Conservation (phyloP, 2,113 vertebrate genomes). For the Hemiprocne comata region DNA sequence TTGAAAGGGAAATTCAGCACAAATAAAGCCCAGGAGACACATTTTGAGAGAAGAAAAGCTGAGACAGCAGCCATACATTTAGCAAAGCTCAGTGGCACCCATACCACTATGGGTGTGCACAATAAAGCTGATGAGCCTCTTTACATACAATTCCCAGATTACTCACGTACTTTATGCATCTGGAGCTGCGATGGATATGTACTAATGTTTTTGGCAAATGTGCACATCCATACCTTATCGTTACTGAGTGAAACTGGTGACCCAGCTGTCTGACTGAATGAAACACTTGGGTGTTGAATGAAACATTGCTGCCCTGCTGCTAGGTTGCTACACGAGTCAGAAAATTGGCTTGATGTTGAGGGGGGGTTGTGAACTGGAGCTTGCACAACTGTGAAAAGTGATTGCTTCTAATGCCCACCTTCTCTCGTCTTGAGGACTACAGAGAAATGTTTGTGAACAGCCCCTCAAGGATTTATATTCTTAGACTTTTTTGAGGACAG, state of each 20-base stretch:
- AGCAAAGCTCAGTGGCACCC: background rate
- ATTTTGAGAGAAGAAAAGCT: background rate
- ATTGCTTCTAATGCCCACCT: background rate
- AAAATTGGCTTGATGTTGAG: background rate
- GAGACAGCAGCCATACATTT: background rate
- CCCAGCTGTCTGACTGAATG: background rate
- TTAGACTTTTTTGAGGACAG: background rate
- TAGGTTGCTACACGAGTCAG: background rate
- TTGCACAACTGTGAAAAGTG: background rate
- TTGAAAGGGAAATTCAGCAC: background rate
- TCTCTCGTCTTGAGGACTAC: background rate
- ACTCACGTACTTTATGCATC: background rate
- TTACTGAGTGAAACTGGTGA: background rate
- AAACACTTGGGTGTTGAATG: background rate
- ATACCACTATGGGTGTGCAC: background rate
- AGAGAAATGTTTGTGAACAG: background rate
- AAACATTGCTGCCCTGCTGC: background rate
- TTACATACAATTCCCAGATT: background rate
- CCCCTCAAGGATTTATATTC: background rate
- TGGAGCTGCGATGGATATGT: background rate
- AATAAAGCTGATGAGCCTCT: background rate
- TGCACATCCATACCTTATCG: fast-evolving
- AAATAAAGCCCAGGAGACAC: background rate
- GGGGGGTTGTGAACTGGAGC: background rate
- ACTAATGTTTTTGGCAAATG: background rate